Evolutionary conservation across 2,113 vertebrate species (phyloP).

Genomic region (Saguinus midas): DNA sequence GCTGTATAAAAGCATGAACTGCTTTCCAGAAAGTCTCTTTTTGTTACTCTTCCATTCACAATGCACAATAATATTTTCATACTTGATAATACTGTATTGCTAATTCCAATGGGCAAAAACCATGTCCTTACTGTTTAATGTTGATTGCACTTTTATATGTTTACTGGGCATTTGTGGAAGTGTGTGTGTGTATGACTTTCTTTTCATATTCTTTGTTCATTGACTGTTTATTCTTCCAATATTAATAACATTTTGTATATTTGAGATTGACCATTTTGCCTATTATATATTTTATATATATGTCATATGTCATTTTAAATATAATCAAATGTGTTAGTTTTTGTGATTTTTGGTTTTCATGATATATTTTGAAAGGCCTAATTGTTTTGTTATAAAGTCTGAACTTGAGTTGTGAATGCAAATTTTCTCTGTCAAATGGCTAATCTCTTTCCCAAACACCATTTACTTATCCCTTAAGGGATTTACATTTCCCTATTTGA

Average conservation of each 20-base stretch:
- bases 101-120: not conserved
- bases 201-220: not conserved
- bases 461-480: not conserved
- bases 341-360: constrained; percentile 17
- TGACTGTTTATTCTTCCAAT: not conserved
- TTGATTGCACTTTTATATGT: not conserved
- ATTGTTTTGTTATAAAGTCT: not conserved
- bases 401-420: not conserved
- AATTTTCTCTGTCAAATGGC: not conserved
- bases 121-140: not conserved
- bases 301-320: not conserved
- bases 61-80: not conserved
- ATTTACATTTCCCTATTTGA: not conserved
- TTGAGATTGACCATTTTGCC: not conserved
- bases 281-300: not conserved
- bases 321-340: not conserved
- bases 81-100: not conserved
- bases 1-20: not conserved
- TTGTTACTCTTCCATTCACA: not conserved
- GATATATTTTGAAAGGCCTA: not conserved
- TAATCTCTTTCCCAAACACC: not conserved
- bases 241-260: not conserved
- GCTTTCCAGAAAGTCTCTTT: not conserved
- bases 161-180: not conserved
- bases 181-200: not conserved